Percentiles rank a stretch among this genome's conserved stretches.
Evolutionary conservation across 2,113 vertebrate species (phyloP).

Genomic region (Triplophysa tibetana): DNA sequence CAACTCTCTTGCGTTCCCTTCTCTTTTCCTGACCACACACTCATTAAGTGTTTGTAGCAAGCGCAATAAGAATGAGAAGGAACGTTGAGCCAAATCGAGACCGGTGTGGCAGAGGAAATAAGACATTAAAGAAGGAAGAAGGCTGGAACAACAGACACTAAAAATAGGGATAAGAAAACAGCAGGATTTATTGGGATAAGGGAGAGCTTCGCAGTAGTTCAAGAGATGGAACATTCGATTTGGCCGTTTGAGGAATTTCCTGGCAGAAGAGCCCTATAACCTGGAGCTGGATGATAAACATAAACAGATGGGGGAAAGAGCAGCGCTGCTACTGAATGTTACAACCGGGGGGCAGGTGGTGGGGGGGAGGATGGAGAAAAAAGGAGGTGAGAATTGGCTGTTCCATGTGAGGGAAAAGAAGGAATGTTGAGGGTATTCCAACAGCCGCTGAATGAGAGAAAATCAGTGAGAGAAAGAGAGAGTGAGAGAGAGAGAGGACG

Average conservation of each 20-base stretch:
- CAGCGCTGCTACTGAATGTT: conserved; percentile 57
- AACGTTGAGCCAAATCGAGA: conserved; percentile 9
- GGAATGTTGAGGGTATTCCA: conserved; percentile 64
- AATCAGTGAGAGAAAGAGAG: background rate
- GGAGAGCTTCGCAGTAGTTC: conserved; percentile 22
- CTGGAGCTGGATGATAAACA: conserved; percentile 45
- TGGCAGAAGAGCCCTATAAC: conserved; percentile 47
- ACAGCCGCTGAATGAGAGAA: conserved; percentile 14
- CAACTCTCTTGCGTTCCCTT: conserved; percentile 9
- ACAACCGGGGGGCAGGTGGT: conserved; percentile 51
- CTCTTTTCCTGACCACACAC: conserved; percentile 49
- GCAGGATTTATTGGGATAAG: background rate
- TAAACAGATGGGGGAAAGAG: conserved; percentile 49
- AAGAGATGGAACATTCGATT: conserved; percentile 24
- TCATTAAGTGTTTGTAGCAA: conserved; percentile 38
- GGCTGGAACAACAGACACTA: conserved; percentile 43
- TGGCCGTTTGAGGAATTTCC: conserved; percentile 51
- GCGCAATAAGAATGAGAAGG: conserved; percentile 40
- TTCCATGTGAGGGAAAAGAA: conserved; percentile 65
- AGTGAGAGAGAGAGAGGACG: background rate
- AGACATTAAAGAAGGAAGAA: conserved; percentile 47
- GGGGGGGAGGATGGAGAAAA: conserved; percentile 48
- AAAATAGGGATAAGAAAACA: conserved; percentile 28
- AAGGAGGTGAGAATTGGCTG: conserved; percentile 54
- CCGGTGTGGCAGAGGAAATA: conserved; percentile 16